phyloP scores from a whole-genome alignment of 2,888 invertebrate genomes.

The Gymnoscelis rufifasciata region DNA sequence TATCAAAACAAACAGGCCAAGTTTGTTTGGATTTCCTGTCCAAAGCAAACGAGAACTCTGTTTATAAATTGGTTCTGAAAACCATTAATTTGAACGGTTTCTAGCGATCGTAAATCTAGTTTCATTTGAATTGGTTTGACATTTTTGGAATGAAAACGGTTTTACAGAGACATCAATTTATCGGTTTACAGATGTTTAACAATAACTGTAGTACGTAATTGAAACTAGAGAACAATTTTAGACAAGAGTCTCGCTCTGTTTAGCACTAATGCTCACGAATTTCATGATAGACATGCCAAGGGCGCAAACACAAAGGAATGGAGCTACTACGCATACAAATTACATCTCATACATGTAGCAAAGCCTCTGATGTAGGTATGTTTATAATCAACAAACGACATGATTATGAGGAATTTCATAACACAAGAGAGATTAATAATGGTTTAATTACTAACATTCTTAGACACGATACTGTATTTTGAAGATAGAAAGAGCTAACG shows the following conservation, averaged over 20 bases:
- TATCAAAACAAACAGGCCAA: conserved; percentile 21
- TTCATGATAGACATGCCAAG: conserved; percentile 45
- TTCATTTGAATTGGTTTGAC: conserved; percentile 3
- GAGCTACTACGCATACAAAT: conserved; percentile 33
- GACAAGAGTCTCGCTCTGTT: conserved; percentile 41
- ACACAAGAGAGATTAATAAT: conserved; percentile 10
- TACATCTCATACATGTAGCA: conserved; percentile 15
- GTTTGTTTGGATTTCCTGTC: conserved; percentile 21
- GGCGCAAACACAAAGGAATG: conserved; percentile 41
- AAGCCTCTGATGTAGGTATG: conserved; percentile 18
- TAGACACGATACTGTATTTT: conserved; percentile 8
- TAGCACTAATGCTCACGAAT: conserved; percentile 35
- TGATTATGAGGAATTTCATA: conserved; percentile 13
- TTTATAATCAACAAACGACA: conserved; percentile 12
- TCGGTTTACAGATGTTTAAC: too few relatives aligned
- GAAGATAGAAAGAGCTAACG: conserved; percentile 10
- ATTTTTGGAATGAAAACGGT: neutral
- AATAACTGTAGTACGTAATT: neutral
- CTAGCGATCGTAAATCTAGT: conserved; percentile 3
- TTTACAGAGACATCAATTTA: neutral
- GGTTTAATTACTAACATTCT: conserved; percentile 9
- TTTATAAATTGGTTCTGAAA: conserved; percentile 20
- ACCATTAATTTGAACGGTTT: conserved; percentile 15
- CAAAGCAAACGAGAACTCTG: conserved; percentile 17
- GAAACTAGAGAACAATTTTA: conserved; percentile 4